Evolutionary conservation across 2,888 invertebrate species (phyloP).

Genomic region (Cepaea hortensis): DNA sequence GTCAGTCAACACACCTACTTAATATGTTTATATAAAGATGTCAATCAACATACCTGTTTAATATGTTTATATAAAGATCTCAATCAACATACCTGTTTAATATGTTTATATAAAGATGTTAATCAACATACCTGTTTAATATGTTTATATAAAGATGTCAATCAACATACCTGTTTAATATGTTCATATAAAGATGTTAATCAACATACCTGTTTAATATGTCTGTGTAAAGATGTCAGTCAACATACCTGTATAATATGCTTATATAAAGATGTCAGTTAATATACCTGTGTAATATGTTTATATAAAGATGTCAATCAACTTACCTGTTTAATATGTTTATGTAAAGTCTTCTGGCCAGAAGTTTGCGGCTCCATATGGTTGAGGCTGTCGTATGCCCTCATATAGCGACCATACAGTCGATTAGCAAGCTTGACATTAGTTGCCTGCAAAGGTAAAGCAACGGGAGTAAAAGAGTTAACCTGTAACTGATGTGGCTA

Average conservation of each 20-base stretch:
- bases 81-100: not conserved
- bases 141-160: not conserved
- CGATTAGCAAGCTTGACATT: conserved; percentile 41
- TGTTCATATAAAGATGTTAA: conserved; percentile 23
- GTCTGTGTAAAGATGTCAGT: not conserved
- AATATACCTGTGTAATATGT: not conserved
- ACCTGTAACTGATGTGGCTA: too few species aligned
- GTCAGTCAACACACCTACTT: not conserved
- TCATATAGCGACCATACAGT: conserved; percentile 37
- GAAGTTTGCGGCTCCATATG: conserved; percentile 35
- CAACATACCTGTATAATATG: too few species aligned
- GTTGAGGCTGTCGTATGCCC: conserved; percentile 32
- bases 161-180: conserved; percentile 43
- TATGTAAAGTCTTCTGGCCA: conserved; percentile 38
- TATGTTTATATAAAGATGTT: too few species aligned
- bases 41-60: too few species aligned
- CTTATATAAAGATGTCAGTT: not conserved
- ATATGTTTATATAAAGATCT: too few species aligned
- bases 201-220: too few species aligned
- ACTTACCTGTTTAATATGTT: conserved; percentile 46
- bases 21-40: too few species aligned
- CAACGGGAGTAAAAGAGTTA: too few species aligned
- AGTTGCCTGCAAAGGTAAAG: not conserved
- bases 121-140: not conserved
- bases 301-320: not conserved